Percentiles rank a stretch among this genome's conserved stretches.
Conservation (phyloP, 2,797 vertebrate species). For the Enteromius trimaculatus region DNA sequence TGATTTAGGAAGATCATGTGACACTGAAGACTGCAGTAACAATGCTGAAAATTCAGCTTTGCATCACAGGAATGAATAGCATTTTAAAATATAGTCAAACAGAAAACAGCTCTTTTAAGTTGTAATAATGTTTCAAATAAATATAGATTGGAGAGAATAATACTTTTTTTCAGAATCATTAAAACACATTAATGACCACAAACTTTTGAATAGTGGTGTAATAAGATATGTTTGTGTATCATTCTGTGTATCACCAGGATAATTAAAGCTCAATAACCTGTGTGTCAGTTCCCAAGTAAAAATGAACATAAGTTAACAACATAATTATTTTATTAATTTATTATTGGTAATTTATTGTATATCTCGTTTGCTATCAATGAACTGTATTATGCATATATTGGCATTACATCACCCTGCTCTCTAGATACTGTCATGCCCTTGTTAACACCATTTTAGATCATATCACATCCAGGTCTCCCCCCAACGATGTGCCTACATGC, state of each 20-base stretch:
- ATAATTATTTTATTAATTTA: not conserved
- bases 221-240: not conserved
- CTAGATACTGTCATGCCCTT: not conserved
- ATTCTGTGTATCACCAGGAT: not conserved
- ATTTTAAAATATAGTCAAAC: not conserved
- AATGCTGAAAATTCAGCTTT: not conserved
- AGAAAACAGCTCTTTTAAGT: not conserved
- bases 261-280: not conserved
- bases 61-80: not conserved
- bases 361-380: not conserved
- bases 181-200: too few species aligned
- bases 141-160: not conserved
- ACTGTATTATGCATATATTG: not conserved
- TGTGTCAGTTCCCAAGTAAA: not conserved
- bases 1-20: not conserved
- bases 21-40: not conserved
- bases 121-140: not conserved
- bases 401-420: not conserved
- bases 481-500: not conserved
- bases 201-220: not conserved
- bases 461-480: not conserved
- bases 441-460: not conserved
- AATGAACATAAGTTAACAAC: not conserved
- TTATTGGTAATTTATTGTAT: not conserved
- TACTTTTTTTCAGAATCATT: not conserved